phyloP scores from a whole-genome alignment of 2,113 vertebrate species.

The Melierax canorus region DNA sequence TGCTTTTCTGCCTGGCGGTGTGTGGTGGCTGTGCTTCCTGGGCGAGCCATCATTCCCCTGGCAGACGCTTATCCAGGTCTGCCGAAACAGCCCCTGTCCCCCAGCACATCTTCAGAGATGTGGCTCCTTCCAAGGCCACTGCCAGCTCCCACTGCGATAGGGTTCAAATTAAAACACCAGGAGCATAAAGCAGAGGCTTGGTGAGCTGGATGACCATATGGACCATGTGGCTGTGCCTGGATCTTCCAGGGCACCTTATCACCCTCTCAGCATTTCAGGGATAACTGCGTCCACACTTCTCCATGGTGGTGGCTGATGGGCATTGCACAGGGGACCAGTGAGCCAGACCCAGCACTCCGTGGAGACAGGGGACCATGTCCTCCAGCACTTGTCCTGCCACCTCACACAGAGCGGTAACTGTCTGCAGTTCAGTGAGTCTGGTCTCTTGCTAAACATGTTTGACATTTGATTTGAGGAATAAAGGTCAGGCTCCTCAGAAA shows the following conservation, averaged over 20 bases:
- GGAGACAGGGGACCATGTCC: fast-evolving
- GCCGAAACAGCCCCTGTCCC: background rate
- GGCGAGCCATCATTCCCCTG: background rate
- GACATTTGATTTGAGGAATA: constrained; percentile 45
- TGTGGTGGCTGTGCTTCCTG: no score
- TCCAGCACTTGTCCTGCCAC: background rate
- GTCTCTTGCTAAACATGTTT: background rate
- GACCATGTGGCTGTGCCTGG: fast-evolving
- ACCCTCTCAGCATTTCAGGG: background rate
- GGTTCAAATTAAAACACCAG: background rate
- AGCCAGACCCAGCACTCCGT: background rate
- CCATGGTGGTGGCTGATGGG: background rate
- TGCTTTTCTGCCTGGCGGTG: no score
- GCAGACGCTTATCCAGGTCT: background rate
- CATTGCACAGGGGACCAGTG: background rate
- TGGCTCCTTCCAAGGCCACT: background rate
- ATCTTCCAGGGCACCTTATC: background rate
- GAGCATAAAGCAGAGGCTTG: background rate
- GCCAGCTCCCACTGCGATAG: background rate
- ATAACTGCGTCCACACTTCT: no score
- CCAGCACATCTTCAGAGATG: background rate
- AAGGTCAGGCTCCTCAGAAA: constrained; percentile 10
- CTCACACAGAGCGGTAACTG: background rate
- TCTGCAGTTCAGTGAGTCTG: background rate
- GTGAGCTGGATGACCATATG: background rate